phyloP scores from a whole-genome alignment of 2,888 invertebrate genomes.

The Dolichopus griseipennis region DNA sequence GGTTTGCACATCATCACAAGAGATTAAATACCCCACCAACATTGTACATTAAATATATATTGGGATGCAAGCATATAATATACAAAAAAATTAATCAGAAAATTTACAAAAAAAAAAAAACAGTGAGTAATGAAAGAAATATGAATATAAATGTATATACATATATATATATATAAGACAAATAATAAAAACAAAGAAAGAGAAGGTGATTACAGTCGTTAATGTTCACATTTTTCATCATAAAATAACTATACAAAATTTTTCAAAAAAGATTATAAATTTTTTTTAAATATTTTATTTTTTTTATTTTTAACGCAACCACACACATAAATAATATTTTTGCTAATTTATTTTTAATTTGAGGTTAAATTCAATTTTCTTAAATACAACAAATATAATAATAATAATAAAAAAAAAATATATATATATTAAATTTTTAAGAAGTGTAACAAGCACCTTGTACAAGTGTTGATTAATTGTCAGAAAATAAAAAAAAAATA shows the following conservation, averaged over 20 bases:
- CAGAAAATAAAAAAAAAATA: not conserved
- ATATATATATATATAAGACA: no score
- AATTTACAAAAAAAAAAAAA: no score
- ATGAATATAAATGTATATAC: no score
- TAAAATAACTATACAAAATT: not conserved
- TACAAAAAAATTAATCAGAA: no score
- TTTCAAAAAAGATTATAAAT: not conserved
- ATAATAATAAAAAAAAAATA: not conserved
- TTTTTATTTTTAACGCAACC: not conserved
- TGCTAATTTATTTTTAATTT: conserved; percentile 4
- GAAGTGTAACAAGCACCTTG: conserved; percentile 1
- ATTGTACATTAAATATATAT: not conserved
- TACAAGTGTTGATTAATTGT: conserved; percentile 1
- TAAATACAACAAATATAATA: not conserved
- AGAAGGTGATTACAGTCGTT: not conserved
- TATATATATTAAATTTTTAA: not conserved
- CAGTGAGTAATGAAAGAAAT: no score
- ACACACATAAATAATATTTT: conserved; percentile 6
- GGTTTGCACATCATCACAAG: not conserved
- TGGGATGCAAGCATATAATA: no score
- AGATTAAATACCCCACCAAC: conserved; percentile 1
- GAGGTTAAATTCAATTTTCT: conserved; percentile 4
- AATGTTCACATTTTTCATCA: not conserved
- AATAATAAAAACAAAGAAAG: not conserved
- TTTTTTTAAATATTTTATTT: no score